Percentiles rank a stretch among this genome's conserved stretches.
Conservation (phyloP, 92 coral and sea anemone species). For the Porites cylindrica region DNA sequence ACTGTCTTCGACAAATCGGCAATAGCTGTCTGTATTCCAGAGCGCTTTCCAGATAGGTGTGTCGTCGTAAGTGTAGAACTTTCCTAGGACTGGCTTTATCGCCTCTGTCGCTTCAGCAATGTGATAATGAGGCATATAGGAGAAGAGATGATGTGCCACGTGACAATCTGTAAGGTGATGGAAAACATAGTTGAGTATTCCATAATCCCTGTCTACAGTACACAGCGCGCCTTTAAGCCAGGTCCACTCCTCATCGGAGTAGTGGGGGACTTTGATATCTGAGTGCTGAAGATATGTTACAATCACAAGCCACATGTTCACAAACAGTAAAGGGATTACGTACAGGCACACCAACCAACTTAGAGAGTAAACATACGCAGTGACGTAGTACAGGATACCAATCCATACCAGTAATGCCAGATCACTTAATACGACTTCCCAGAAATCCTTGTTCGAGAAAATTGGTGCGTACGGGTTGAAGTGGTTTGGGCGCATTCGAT, state of each 20-base stretch:
- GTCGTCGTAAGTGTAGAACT: conserved; percentile 78
- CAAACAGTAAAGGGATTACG: conserved; percentile 68
- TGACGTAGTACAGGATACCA: conserved; percentile 65
- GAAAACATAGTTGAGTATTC: conserved; percentile 77
- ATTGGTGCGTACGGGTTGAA: conserved; percentile 79
- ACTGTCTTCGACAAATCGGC: conserved; percentile 87
- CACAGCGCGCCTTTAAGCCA: conserved; percentile 92
- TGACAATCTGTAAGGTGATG: conserved; percentile 87
- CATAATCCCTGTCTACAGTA: conserved; percentile 90
- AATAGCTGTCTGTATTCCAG: conserved; percentile 81
- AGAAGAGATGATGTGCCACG: conserved; percentile 81
- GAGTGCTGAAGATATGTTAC: conserved; percentile 92
- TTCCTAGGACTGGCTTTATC: conserved; percentile 80
- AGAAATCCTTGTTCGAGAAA: conserved; percentile 77
- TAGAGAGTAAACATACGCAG: conserved; percentile 51
- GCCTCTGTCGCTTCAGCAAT: conserved; percentile 83
- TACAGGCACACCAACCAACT: conserved; percentile 75
- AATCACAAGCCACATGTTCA: conserved; percentile 90
- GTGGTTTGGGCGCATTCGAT: conserved; percentile 63
- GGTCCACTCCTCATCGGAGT: conserved; percentile 87
- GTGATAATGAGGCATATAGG: conserved; percentile 90
- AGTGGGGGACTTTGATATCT: conserved; percentile 83
- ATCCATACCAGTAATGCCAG: conserved; percentile 75
- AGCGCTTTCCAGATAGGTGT: conserved; percentile 89
- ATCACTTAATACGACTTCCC: conserved; percentile 83